Evolutionary conservation across 2,113 vertebrate species (phyloP), one percentile per base, ranked within the genome.

Genomic region (Myrmecobius fasciatus): DNA sequence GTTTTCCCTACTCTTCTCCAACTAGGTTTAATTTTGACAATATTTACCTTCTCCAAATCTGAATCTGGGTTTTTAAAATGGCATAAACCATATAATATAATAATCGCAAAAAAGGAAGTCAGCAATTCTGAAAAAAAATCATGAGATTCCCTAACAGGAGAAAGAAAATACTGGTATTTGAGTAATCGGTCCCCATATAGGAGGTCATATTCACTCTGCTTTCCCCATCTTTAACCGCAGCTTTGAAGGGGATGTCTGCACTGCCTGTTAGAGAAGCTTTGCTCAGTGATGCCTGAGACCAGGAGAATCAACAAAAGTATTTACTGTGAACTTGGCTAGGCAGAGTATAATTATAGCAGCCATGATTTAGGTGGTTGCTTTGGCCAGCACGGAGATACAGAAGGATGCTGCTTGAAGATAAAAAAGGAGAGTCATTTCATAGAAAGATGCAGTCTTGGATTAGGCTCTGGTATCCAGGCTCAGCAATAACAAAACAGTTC

Each of bases 201-300:
- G 53, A 96, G 94, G 67, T 89, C 93, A 75, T 93, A 90, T 89
- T 97, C 96, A 94, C 97, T 5, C 52, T 93, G 89, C 94, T 95
- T 96, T 89, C 67, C 88, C 93, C 90, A 95, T 10, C 89, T 43
- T 89, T 96, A 67, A 31, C 17, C 0, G 24, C 47, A 92, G 24
- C 49, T 96, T 92, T 91, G 60, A 90, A 90, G 89, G 92, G 83
- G 83, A 36, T 96, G 52, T 92, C 46, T 96, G 93, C 91, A 89
- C 91, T 95, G 47, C 60, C 75, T 93, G 56, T 96, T 92, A 96
- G 95, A 94, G 88, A 56, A 96, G 94, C 95, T 97, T 97, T 97
- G 97, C 97, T 97, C 97, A 96, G 2, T 94, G 97, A 97, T 95
- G 97, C 97, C 67, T 1, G 88, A 97, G 94, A 97, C 83, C 94